phyloP scores from a whole-genome alignment of 2,797 vertebrate species.

The Rhyacichthys aspro region DNA sequence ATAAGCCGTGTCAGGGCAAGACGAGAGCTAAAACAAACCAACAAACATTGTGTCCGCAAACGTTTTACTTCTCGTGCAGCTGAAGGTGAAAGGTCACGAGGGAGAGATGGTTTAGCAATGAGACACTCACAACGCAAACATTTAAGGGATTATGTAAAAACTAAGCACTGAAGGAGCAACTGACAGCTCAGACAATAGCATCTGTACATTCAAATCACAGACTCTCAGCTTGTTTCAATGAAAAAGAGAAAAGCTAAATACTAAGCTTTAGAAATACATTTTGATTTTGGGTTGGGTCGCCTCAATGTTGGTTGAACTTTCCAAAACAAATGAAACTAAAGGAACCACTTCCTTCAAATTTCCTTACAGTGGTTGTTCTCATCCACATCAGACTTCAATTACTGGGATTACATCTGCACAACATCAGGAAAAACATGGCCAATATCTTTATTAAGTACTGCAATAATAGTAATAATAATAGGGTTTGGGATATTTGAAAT shows the following conservation, averaged over 20 bases:
- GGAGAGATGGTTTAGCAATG: slow-evolving; percentile 15
- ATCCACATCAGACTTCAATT: slow-evolving; percentile 3
- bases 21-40: slow-evolving; percentile 16
- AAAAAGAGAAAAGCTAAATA: neutral
- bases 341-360: slow-evolving; percentile 5
- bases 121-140: neutral
- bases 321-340: neutral
- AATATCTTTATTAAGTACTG: neutral
- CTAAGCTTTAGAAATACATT: neutral
- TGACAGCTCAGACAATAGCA: too few relatives aligned
- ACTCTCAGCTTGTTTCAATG: too few relatives aligned
- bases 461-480: neutral
- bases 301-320: neutral
- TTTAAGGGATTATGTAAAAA: slow-evolving; percentile 8
- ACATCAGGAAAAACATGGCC: neutral
- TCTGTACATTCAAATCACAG: neutral
- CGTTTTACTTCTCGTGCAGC: slow-evolving; percentile 14
- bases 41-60: slow-evolving; percentile 23
- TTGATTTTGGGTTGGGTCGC: neutral
- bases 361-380: neutral
- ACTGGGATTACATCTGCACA: neutral
- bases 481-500: neutral
- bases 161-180: too few relatives aligned
- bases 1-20: slow-evolving; percentile 3
- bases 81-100: slow-evolving; percentile 20